A percentile compares a stretch with the other conserved stretches of the same genome.
Evolutionary conservation across 1,140 invertebrate genomes (phyloP).

Genomic region (Metaphire vulgaris): DNA sequence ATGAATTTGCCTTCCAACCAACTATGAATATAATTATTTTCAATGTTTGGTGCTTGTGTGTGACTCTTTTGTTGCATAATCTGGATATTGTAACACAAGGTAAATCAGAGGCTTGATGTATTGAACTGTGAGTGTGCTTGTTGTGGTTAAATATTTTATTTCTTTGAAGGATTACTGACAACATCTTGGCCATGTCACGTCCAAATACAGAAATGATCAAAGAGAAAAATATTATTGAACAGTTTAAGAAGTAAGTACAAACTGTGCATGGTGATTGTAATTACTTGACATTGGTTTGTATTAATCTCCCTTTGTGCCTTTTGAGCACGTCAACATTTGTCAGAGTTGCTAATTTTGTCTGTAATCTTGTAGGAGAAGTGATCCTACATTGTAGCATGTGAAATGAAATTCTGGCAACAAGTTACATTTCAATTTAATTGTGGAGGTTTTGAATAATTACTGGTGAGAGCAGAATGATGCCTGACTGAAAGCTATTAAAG

Average conservation of each 20-base stretch:
- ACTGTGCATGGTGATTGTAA: slow-evolving; percentile 1
- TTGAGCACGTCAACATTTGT: background rate
- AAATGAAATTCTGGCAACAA: background rate
- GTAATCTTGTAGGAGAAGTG: background rate
- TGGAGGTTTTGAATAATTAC: background rate
- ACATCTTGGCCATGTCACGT: slow-evolving; percentile 78
- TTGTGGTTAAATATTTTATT: no score
- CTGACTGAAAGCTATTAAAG: background rate
- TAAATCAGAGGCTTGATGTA: no score
- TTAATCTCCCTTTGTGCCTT: background rate
- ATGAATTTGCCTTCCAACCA: no score
- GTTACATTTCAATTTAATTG: background rate
- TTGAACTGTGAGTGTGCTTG: no score
- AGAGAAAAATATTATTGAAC: slow-evolving; percentile 68
- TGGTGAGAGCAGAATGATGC: background rate
- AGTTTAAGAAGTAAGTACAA: slow-evolving; percentile 65
- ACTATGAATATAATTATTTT: no score
- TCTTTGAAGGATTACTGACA: slow-evolving; percentile 70
- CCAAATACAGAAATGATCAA: slow-evolving; percentile 68
- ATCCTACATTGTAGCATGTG: background rate
- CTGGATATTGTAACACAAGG: no score
- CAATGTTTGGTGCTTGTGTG: no score
- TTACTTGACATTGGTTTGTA: slow-evolving; percentile 16
- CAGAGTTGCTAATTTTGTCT: background rate
- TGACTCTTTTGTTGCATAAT: no score